phyloP scores from a whole-genome alignment of 1,140 invertebrate genomes.

The Drosophila funebris region DNA sequence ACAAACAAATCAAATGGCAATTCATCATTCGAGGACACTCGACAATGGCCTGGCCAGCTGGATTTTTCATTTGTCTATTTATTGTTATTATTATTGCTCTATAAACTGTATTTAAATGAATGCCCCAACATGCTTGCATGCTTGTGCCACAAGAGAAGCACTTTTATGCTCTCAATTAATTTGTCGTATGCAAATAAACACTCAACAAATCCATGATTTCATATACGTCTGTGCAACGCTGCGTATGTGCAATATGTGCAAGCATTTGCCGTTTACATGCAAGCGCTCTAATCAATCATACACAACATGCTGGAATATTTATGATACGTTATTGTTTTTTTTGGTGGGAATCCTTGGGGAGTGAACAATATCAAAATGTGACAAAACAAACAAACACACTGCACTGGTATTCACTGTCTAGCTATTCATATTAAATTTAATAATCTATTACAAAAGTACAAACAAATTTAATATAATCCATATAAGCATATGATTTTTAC shows the following conservation, averaged over 20 bases:
- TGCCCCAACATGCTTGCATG: slow-evolving; percentile 18
- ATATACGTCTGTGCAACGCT: not conserved
- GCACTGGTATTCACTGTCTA: no score
- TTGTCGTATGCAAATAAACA: slow-evolving; percentile 54
- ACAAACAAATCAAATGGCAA: slow-evolving; percentile 82
- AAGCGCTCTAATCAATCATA: slow-evolving; percentile 7
- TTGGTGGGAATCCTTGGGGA: not conserved
- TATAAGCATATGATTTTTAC: not conserved
- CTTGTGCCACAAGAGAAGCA: slow-evolving; percentile 36
- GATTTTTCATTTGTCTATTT: not conserved
- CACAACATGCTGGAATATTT: slow-evolving; percentile 1
- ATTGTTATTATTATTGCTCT: slow-evolving; percentile 11
- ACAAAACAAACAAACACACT: no score
- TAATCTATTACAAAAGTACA: not conserved
- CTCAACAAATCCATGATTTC: not conserved
- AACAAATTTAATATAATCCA: not conserved
- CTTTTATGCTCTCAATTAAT: slow-evolving; percentile 55
- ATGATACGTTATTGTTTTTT: not conserved
- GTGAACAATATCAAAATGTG: not conserved
- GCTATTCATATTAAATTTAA: no score
- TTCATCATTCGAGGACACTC: slow-evolving; percentile 70
- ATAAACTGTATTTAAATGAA: slow-evolving; percentile 48
- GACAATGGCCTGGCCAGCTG: slow-evolving; percentile 4
- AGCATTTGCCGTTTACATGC: not conserved
- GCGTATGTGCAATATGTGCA: slow-evolving; percentile 42